These are phyloP conservation scores for Platerodrilus igneus DNA, from an alignment of 2,888 invertebrate species.

Conservation along the genomic window DNA sequence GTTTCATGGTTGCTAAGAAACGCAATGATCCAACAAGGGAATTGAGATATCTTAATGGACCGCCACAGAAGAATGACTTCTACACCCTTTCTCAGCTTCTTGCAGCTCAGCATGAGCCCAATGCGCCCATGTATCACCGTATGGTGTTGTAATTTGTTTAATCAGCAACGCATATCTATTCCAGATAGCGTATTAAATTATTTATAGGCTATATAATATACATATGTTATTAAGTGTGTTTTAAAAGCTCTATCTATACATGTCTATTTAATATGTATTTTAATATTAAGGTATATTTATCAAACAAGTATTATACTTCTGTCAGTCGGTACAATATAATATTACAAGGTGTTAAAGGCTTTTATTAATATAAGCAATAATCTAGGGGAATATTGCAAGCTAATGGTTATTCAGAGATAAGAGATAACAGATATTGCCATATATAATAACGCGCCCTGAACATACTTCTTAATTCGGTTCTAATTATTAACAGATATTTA, in stretches of 20 bases:
- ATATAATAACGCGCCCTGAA: too few species aligned
- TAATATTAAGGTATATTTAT: constrained; percentile 27
- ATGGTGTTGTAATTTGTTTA: constrained; percentile 53
- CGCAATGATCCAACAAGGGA: constrained; percentile 46
- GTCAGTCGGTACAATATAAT: constrained; percentile 44
- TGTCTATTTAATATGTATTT: constrained; percentile 27
- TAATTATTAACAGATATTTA: too few species aligned
- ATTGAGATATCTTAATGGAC: constrained; percentile 42
- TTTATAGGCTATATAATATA: constrained; percentile 13
- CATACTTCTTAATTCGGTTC: too few species aligned
- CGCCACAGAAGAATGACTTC: constrained; percentile 50
- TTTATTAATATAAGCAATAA: too few species aligned
- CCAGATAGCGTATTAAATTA: constrained; percentile 13
- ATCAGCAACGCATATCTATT: constrained; percentile 17
- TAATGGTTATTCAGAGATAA: too few species aligned
- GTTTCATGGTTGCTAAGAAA: constrained; percentile 61
- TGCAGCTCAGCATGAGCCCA: constrained; percentile 50
- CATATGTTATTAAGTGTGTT: constrained; percentile 21
- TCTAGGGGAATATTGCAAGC: too few species aligned
- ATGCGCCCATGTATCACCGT: constrained; percentile 58
- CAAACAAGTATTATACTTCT: constrained; percentile 14
- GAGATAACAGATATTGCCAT: too few species aligned
- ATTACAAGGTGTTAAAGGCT: constrained; percentile 18
- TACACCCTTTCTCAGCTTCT: constrained; percentile 58
- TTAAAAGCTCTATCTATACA: constrained; percentile 15